Evolutionary conservation across 2,888 invertebrate genomes (phyloP), one percentile per base, ranked within the genome.

Genomic region (Euplexia lucipara): DNA sequence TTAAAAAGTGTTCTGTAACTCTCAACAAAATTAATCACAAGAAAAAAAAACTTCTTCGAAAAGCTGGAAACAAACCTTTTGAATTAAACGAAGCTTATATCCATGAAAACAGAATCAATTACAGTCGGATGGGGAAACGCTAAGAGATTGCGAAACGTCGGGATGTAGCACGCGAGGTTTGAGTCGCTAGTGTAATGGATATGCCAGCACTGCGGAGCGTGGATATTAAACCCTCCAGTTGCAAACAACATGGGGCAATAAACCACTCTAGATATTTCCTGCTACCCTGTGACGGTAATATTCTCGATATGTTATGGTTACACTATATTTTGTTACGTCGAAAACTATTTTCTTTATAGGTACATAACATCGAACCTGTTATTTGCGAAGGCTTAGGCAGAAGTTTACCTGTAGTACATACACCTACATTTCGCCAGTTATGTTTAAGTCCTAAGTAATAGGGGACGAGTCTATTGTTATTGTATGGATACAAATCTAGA

Each of bases 21-120:
- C 45, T 45, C 47, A 51, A 77, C 45, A 63, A 76, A 77, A 63
- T 71, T 48, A 76, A 77, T 77, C 59, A 54, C 18, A 63, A 59
- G 41, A 77, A 80, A 75, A 70, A n/a, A 26, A 5, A 71, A 61
- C 44, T 48, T 71, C 7, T 63, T 53, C 10, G 16, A 53, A 66
- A 71, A 54, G 22, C 42, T 53, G 39, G 47, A 51, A 63, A 80
- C 67, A 41, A 80, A 62, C 59, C 59, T 65, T 70, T 65, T 39
- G 39, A 62, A 56, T 66, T 39, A 48, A 75, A 69, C 52, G 70
- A 75, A 75, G 44, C 70, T 57, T 69, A 41, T 69, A 57, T 51
- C 45, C 57, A 63, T 61, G 57, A 61, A 79, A 63, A 78, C 30
- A 51, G 56, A 63, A 79, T 75, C 79, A 58, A 58, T 75, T 60